Percentiles rank a stretch among this genome's conserved stretches.
phyloP scores from a whole-genome alignment of 2,797 vertebrate genomes.

The Lycodopsis pacificus region DNA sequence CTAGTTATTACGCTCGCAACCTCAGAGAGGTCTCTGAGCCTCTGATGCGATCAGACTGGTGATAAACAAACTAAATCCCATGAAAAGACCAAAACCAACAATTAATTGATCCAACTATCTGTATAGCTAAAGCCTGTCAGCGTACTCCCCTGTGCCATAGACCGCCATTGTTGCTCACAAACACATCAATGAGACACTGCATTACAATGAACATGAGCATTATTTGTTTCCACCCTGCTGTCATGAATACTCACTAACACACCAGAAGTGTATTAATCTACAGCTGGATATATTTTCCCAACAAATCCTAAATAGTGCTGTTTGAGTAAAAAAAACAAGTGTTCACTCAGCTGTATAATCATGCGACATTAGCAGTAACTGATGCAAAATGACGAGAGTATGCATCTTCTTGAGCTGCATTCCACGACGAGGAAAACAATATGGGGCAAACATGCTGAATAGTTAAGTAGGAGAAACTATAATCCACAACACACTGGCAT shows the following conservation, averaged over 20 bases:
- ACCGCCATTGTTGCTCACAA: neutral
- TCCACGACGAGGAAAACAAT: conserved; percentile 10
- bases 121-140: neutral
- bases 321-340: neutral
- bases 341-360: conserved; percentile 8
- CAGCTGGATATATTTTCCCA: neutral
- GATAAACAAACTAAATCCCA: neutral
- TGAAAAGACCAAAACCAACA: neutral
- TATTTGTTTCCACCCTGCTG: neutral
- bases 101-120: neutral
- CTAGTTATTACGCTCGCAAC: neutral
- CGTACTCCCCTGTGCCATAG: neutral
- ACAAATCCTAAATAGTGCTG: neutral
- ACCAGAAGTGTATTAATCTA: neutral
- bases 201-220: neutral
- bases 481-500: neutral
- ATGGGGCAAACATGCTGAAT: neutral
- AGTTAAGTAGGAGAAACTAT: neutral
- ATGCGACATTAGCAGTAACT: neutral
- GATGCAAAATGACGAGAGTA: neutral
- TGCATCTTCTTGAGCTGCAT: conserved; percentile 3
- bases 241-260: neutral
- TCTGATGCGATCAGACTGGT: neutral
- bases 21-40: neutral
- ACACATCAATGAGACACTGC: neutral